Evolutionary conservation across 2,113 vertebrate genomes (phyloP).

Genomic region (Pseudolaguvia tuberculata): DNA sequence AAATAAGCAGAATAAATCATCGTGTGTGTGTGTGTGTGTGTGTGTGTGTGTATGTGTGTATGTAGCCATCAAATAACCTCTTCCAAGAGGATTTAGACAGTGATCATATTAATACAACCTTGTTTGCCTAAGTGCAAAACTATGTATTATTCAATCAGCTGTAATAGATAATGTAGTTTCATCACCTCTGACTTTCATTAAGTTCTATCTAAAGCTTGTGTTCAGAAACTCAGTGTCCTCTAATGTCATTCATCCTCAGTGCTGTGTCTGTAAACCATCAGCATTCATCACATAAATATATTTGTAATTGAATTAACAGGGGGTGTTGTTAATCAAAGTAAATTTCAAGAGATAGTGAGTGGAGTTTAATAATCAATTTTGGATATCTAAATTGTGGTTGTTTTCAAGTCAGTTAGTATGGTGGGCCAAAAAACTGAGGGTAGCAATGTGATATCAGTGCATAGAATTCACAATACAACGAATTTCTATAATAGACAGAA

Average conservation of each 20-base stretch:
- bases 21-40: neutral
- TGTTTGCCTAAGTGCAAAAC: neutral
- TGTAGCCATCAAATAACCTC: neutral
- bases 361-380: no score
- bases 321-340: neutral
- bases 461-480: neutral
- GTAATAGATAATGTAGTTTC: neutral
- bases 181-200: neutral
- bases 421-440: neutral
- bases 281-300: neutral
- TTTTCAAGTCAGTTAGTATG: no score
- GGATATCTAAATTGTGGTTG: no score
- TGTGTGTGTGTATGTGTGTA: conserved; percentile 26
- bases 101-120: neutral
- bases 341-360: neutral
- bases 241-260: neutral
- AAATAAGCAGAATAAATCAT: conserved; percentile 25
- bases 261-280: neutral
- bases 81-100: neutral
- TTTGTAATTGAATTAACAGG: no score
- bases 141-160: neutral
- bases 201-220: neutral
- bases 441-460: neutral
- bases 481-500: neutral
- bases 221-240: neutral